Evolutionary conservation across 2,797 vertebrate species (phyloP).

Genomic region (Pseudotriccus pelzelni): DNA sequence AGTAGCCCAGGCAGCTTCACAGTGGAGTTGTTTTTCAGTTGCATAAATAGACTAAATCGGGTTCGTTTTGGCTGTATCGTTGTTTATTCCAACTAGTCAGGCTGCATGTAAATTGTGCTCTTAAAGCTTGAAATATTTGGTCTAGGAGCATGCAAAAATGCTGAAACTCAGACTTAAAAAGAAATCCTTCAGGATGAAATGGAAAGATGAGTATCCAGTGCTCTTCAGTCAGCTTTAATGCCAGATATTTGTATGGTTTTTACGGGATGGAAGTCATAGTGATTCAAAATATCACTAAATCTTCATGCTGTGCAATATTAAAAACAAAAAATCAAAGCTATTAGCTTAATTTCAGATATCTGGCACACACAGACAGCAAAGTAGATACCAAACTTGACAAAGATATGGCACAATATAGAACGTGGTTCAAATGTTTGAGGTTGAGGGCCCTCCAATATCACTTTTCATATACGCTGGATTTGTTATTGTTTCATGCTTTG

Average conservation of each 20-base stretch:
- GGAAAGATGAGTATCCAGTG: background rate
- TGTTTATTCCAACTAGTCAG: background rate
- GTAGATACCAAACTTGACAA: background rate
- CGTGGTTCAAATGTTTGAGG: background rate
- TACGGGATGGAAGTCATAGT: background rate
- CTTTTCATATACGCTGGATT: background rate
- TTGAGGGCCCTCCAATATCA: background rate
- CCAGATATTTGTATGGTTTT: background rate
- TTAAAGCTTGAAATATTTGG: background rate
- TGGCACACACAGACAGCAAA: background rate
- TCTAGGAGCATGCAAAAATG: background rate
- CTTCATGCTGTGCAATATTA: background rate
- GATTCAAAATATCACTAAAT: background rate
- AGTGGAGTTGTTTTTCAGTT: background rate
- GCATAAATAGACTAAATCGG: background rate
- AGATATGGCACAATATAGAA: background rate
- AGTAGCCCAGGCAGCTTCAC: background rate
- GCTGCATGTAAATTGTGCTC: background rate
- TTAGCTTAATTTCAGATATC: background rate
- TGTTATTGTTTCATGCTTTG: background rate
- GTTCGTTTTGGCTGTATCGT: background rate
- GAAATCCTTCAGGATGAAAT: background rate
- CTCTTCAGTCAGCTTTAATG: background rate
- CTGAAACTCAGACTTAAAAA: background rate
- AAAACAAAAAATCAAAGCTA: background rate